A percentile compares a stretch with the other conserved stretches of the same genome.
Conservation (phyloP, 2,113 vertebrate species). For the Gnathonemus echidnorhynchus region DNA sequence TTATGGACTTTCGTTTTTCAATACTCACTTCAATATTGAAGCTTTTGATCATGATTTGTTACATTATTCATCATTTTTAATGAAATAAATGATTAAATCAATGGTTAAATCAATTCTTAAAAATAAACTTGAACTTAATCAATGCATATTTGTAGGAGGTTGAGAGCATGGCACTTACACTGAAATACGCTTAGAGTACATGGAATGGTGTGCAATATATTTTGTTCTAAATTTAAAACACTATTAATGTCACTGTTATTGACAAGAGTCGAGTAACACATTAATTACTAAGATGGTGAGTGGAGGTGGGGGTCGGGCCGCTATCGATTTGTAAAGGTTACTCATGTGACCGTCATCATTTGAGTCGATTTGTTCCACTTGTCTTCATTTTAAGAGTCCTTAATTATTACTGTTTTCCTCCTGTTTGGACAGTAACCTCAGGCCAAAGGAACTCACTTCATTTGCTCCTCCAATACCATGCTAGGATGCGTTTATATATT, state of each 20-base stretch:
- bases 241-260: neutral
- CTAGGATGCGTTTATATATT: neutral
- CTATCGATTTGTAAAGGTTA: neutral
- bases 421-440: neutral
- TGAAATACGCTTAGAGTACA: neutral
- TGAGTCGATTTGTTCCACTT: neutral
- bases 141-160: neutral
- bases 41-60: neutral
- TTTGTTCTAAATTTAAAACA: neutral
- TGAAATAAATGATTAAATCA: neutral
- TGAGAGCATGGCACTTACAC: neutral
- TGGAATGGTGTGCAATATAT: neutral
- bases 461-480: neutral
- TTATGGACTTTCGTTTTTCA: neutral
- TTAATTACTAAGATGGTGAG: neutral
- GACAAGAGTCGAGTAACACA: neutral
- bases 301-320: neutral
- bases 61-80: neutral
- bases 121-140: neutral
- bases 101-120: neutral
- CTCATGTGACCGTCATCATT: neutral
- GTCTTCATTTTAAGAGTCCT: neutral
- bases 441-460: neutral
- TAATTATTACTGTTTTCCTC: neutral
- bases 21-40: neutral